These are phyloP conservation scores for Gallinago stenura DNA, from an alignment of 2,797 vertebrate genomes.

Conservation along the genomic window DNA sequence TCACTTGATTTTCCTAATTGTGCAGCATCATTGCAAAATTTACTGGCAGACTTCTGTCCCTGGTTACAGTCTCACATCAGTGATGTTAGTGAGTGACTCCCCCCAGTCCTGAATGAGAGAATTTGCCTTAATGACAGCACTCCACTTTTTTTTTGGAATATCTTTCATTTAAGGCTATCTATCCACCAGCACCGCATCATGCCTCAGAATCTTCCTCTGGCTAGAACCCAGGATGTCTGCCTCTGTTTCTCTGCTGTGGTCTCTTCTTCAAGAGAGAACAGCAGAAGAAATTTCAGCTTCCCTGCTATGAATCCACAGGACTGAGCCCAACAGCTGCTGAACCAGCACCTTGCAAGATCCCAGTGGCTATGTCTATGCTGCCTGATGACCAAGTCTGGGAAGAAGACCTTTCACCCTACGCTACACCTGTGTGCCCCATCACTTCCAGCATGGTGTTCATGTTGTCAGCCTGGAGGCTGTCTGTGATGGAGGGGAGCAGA, in stretches of 20 bases:
- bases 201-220: not conserved
- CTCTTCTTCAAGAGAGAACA: not conserved
- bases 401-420: not conserved
- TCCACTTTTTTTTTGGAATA: not conserved
- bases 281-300: not conserved
- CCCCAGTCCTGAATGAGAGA: fast-evolving
- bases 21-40: not conserved
- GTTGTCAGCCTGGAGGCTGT: not conserved
- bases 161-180: not conserved
- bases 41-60: not conserved
- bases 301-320: not conserved
- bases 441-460: not conserved
- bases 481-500: not conserved
- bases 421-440: fast-evolving
- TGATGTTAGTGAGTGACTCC: not conserved
- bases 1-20: not conserved
- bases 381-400: not conserved
- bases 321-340: not conserved
- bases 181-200: not conserved
- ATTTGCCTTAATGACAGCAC: not conserved
- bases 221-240: not conserved
- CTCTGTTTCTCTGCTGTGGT: not conserved
- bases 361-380: not conserved
- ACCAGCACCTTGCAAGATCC: not conserved
- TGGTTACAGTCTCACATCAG: not conserved